Evolutionary conservation across 2,888 invertebrate genomes (phyloP), one percentile per base, ranked within the genome.

Genomic region (Flexamia atlantica): DNA sequence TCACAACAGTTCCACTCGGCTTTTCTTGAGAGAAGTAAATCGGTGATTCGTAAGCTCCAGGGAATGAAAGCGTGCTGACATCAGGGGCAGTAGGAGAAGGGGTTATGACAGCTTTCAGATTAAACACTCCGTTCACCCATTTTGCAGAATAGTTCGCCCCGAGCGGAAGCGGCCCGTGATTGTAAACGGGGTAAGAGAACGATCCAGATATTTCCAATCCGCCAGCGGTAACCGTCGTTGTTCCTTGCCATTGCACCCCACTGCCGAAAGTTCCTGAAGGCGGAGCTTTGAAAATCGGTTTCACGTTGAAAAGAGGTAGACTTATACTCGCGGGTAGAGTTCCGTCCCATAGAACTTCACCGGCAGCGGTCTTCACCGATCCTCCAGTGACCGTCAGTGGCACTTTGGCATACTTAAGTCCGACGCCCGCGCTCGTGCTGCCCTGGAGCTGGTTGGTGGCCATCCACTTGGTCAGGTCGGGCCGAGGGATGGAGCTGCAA

Each of bases 401-500:
- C 14, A 85, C 17, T 30, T 36, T 81, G 42, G 74, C 25, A 20
- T 40, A 81, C 14, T 53, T 32, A 12, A 40, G 7, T 1, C 23
- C 60, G 10, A 32, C 23, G 30, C 30, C 57, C 17, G 32, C 68
- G 12, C 9, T 17, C 20, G 14, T 68, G 28, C 25, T 32, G 32
- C 50, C 57, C 53, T 60, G 50, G 30, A 68, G 32, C 10, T 32
- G 20, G 30, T 50, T 83, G 32, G 53, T 28, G 9, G 3, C 2
- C 30, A 46, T 40, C 86, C 86, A 86, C n/a, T 82, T 81, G 7
- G 80, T 80, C 12, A 85, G 79, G 46, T 85, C 81, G 12, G 85
- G 42, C n/a, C 84, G 76, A 17, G 79, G 40, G 20, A 96, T 90
- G 20, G 93, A 92, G 81, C 89, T 90, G 90, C 96, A 97, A 87